Base-by-base conservation (phyloP, 2,797 vertebrate species). In the Sitta carolinensis region DNA sequence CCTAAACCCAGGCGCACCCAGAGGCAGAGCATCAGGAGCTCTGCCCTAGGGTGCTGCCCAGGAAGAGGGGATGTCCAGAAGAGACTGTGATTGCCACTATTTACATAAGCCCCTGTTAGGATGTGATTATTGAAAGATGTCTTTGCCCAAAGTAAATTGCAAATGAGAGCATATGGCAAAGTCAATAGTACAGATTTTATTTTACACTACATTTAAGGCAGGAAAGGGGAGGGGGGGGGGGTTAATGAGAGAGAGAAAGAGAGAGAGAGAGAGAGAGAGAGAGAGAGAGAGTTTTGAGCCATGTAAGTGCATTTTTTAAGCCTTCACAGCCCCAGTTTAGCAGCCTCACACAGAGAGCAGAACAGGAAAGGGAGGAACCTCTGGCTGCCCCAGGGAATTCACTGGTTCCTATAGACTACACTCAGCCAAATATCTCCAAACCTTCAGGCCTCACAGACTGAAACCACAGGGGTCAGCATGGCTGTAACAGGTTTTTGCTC, bases 341-440 rank as follows among this genome's bases (percentile, higher is more conserved):
- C 42, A 73, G 14, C 10, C 15, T 12, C 25, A 26, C 15, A 3
- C 26, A 54, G 34, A 68, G 36, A 78, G 47, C 5, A 34, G n/a
- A 29, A 75, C 34, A 5, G 5, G 13, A 54, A 82, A 9, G 19
- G 70, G 38, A 66, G 52, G 13, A 91, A 61, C 15, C 2, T 2
- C 47, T 68, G 55, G 2, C 42, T 64, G 17, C 27, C 38, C 52
- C 22, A 20, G 2, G 3, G 8, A 91, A 51, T 80, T 76, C 59
- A n/a, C 25, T 16, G 26, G 13, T 72, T 0, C 0, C 29, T 84
- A 18, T 0, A n/a, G 36, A 26, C 9, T 68, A 7, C 13, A 25
- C 20, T 4, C 16, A 48, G 11, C 4, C 20, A 32, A 81, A 75
- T 16, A 14, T 55, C 40, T 64, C 17, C 45, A 70, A 38, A 72